Percentiles rank a stretch among this genome's conserved stretches.
phyloP scores from a whole-genome alignment of 92 coral and sea anemone genomes.

The Phenganax stokvisi region DNA sequence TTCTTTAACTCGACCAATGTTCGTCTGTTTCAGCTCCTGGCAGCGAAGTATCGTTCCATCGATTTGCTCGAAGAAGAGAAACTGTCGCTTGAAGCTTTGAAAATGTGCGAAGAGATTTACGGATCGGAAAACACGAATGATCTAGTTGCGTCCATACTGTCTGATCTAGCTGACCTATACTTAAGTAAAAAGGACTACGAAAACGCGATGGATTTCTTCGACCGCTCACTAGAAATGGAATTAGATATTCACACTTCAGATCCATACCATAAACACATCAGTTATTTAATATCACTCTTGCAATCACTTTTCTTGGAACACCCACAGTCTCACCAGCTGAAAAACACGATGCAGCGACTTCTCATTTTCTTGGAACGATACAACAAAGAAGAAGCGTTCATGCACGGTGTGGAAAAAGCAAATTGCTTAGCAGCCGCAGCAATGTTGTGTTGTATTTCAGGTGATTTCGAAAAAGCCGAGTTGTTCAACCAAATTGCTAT shows the following conservation, averaged over 20 bases:
- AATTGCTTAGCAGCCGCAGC: background rate
- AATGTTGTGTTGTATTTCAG: background rate
- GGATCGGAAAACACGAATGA: background rate
- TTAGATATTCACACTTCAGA: background rate
- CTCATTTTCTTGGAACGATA: background rate
- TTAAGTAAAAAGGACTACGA: background rate
- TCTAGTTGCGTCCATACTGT: background rate
- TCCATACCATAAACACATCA: background rate
- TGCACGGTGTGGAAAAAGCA: background rate
- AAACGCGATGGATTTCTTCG: background rate
- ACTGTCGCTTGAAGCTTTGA: constrained; percentile 15
- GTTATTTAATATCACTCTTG: background rate
- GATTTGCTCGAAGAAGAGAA: constrained; percentile 1
- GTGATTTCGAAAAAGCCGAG: constrained; percentile 17
- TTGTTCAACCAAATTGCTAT: background rate
- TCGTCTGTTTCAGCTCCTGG: background rate
- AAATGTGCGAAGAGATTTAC: constrained; percentile 14
- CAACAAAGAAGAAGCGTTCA: background rate
- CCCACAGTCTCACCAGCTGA: background rate
- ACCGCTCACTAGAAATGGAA: constrained; percentile 3
- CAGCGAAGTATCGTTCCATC: constrained; percentile 5
- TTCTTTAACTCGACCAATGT: background rate
- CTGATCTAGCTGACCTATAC: background rate
- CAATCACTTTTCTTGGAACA: background rate
- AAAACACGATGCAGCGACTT: background rate